phyloP scores from a whole-genome alignment of 2,113 vertebrate species.

The Seriola quinqueradiata region DNA sequence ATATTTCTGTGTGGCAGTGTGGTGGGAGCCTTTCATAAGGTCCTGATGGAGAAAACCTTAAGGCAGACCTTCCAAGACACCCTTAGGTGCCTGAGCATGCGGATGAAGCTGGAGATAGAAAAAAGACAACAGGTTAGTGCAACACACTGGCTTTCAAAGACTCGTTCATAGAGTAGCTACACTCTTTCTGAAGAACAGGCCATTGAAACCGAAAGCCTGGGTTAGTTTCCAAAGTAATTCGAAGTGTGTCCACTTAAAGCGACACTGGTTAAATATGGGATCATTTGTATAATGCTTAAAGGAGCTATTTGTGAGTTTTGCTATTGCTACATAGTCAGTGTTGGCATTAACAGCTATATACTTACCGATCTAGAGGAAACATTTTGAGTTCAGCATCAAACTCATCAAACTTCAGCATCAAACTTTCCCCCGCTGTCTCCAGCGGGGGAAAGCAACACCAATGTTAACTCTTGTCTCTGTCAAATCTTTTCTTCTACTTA shows the following conservation, averaged over 20 bases:
- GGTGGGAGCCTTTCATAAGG: conserved; percentile 95
- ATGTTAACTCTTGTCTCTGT: too few relatives aligned
- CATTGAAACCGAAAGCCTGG: neutral
- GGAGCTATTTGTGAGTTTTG: too few relatives aligned
- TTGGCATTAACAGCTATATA: too few relatives aligned
- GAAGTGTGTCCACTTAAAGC: neutral
- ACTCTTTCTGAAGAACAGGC: neutral
- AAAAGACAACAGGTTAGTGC: conserved; percentile 95
- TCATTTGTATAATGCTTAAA: neutral
- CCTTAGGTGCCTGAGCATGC: conserved; percentile 90
- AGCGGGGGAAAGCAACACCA: too few relatives aligned
- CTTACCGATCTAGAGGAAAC: too few relatives aligned
- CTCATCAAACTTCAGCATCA: too few relatives aligned
- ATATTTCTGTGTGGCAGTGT: conserved; percentile 93
- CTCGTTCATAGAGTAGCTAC: neutral
- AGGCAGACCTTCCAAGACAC: conserved; percentile 94
- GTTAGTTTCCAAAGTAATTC: neutral
- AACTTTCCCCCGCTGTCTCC: too few relatives aligned
- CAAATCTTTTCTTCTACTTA: too few relatives aligned
- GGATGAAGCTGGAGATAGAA: conserved; percentile 95
- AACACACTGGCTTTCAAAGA: neutral
- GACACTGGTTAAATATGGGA: neutral
- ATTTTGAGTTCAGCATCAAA: too few relatives aligned
- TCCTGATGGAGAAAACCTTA: conserved; percentile 93
- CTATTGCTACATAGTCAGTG: too few relatives aligned